Percentiles rank a stretch among this genome's conserved stretches.
phyloP scores from a whole-genome alignment of 2,888 invertebrate genomes.

The Callinectes sapidus region DNA sequence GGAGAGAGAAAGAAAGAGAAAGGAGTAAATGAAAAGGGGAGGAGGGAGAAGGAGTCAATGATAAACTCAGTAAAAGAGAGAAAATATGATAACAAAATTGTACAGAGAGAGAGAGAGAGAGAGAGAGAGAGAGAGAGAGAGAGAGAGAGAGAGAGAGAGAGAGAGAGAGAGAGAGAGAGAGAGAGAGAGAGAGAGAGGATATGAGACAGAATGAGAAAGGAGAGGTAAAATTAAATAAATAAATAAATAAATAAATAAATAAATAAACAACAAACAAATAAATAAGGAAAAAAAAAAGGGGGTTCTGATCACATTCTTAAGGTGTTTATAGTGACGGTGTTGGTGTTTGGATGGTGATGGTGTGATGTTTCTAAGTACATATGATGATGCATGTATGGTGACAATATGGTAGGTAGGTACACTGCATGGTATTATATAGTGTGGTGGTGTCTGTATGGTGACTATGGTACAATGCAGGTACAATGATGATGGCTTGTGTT shows the following conservation, averaged over 20 bases:
- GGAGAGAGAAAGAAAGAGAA: background rate
- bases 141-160: background rate
- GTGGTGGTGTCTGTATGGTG: background rate
- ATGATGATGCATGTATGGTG: background rate
- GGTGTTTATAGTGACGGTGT: no score
- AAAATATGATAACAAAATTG: no score
- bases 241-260: no score
- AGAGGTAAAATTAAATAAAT: background rate
- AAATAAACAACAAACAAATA: no score
- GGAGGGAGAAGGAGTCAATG: no score
- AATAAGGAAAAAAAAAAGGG: no score
- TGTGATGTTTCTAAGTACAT: background rate
- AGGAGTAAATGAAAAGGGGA: background rate
- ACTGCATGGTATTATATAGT: background rate
- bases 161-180: slow-evolving; percentile 11
- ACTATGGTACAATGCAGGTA: no score
- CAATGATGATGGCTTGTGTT: no score
- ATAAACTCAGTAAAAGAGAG: no score
- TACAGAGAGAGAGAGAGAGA: background rate
- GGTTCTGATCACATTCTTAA: no score
- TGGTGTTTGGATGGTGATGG: background rate
- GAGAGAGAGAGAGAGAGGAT: background rate
- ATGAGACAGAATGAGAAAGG: background rate
- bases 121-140: background rate
- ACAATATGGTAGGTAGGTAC: background rate